Conservation (phyloP, 2,113 vertebrate genomes). For the Dolichallabes microphthalmus region DNA sequence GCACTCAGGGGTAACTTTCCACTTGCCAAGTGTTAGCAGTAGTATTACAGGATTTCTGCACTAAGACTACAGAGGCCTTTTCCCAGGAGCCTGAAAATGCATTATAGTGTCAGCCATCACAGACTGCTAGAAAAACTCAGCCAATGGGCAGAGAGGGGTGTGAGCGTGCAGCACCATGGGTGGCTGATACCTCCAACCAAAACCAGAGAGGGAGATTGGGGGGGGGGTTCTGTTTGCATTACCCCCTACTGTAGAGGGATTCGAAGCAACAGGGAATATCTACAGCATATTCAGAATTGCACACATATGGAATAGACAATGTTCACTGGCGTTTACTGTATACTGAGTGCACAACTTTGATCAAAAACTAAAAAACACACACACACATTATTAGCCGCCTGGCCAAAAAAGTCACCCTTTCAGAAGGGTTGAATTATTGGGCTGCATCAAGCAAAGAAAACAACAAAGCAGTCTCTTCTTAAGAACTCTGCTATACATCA, state of each 20-base stretch:
- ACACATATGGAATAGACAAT: neutral
- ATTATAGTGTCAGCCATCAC: constrained; percentile 12
- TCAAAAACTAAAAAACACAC: too few relatives aligned
- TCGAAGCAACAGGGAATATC: constrained; percentile 31
- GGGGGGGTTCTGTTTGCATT: constrained; percentile 46
- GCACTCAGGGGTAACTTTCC: constrained; percentile 9
- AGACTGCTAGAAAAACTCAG: constrained; percentile 16
- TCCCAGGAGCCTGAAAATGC: constrained; percentile 15
- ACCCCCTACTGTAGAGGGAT: constrained; percentile 16
- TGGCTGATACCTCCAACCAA: constrained; percentile 29
- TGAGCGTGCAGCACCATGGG: constrained; percentile 20
- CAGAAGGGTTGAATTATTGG: too few relatives aligned
- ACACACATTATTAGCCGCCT: too few relatives aligned
- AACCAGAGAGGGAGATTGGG: neutral
- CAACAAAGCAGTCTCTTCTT: too few relatives aligned
- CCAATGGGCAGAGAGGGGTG: constrained; percentile 21
- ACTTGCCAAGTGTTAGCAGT: constrained; percentile 11
- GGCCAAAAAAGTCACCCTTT: too few relatives aligned
- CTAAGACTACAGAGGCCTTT: constrained; percentile 14
- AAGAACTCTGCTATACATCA: too few relatives aligned
- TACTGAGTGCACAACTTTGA: neutral
- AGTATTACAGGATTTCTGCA: constrained; percentile 15
- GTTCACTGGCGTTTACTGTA: neutral
- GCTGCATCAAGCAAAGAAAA: too few relatives aligned
- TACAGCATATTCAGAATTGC: constrained; percentile 15